phyloP scores from a whole-genome alignment of 2,888 invertebrate species.

The Iphiclides podalirius region DNA sequence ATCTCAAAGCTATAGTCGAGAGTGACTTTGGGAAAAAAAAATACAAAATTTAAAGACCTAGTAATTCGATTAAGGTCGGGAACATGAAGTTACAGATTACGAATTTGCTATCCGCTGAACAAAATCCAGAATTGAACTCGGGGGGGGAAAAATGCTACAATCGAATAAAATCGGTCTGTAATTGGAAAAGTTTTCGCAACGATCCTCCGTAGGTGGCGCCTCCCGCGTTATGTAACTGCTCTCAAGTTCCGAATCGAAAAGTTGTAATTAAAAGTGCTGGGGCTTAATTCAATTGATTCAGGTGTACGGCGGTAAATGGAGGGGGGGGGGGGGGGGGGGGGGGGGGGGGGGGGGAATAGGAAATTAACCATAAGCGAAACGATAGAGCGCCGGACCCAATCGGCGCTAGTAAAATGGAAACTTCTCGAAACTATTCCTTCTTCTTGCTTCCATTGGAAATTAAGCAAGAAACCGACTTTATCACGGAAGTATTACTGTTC shows the following conservation, averaged over 20 bases:
- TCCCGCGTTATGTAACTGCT: constrained; percentile 12
- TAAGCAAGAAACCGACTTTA: too few relatives aligned
- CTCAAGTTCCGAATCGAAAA: constrained; percentile 22
- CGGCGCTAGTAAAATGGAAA: constrained; percentile 11
- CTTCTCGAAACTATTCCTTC: constrained; percentile 4
- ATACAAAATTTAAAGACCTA: too few relatives aligned
- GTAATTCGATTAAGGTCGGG: too few relatives aligned
- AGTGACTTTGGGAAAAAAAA: too few relatives aligned
- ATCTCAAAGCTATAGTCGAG: too few relatives aligned
- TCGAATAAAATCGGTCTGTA: constrained; percentile 18
- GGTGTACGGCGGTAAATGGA: too few relatives aligned
- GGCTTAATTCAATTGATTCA: constrained; percentile 23
- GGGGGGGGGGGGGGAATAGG: constrained; percentile 5
- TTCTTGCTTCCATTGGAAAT: not conserved
- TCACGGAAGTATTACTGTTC: too few relatives aligned
- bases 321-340: constrained; percentile 16
- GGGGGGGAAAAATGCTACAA: not conserved
- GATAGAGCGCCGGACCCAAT: constrained; percentile 12
- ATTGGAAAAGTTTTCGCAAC: constrained; percentile 23
- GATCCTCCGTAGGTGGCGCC: constrained; percentile 12
- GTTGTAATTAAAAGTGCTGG: constrained; percentile 24
- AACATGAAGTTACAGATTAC: too few relatives aligned
- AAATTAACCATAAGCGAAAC: constrained; percentile 19
- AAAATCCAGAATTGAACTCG: too few relatives aligned
- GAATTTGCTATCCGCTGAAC: too few relatives aligned